phyloP scores from a whole-genome alignment of 1,140 invertebrate genomes.

The Zophobas morio region DNA sequence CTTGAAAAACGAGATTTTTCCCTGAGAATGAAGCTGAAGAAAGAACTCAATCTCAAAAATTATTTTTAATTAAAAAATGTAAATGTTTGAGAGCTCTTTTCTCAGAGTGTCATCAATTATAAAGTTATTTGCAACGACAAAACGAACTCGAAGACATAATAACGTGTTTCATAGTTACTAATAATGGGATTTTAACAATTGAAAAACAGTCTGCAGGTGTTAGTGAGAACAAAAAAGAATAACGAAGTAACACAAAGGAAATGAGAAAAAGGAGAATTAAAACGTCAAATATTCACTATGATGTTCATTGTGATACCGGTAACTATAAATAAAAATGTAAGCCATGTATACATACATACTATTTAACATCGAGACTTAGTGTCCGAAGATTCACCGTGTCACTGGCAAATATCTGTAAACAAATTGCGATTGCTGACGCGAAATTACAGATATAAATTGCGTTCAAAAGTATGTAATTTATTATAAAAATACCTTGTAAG shows the following conservation, averaged over 20 bases:
- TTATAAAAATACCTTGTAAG: constrained; percentile 16
- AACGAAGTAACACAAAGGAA: no score
- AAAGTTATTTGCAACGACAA: not conserved
- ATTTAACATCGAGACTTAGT: no score
- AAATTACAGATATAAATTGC: constrained; percentile 36
- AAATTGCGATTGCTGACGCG: constrained; percentile 27
- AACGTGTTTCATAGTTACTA: not conserved
- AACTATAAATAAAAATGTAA: no score
- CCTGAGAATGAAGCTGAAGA: not conserved
- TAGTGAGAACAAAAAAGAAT: not conserved
- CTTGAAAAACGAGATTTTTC: not conserved
- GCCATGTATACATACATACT: no score
- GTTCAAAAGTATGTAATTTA: constrained; percentile 32
- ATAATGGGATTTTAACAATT: not conserved
- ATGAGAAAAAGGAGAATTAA: not conserved
- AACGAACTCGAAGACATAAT: not conserved
- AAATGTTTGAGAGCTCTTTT: no score
- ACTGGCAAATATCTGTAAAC: constrained; percentile 23
- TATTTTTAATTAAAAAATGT: no score
- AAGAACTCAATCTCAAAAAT: not conserved
- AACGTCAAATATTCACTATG: no score
- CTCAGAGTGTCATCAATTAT: no score
- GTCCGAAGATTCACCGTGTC: not conserved
- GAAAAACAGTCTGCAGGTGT: not conserved
- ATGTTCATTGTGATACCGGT: no score